A percentile compares a stretch with the other conserved stretches of the same genome.
Evolutionary conservation across 2,888 invertebrate species (phyloP).

Genomic region (Allolobophora icterica): DNA sequence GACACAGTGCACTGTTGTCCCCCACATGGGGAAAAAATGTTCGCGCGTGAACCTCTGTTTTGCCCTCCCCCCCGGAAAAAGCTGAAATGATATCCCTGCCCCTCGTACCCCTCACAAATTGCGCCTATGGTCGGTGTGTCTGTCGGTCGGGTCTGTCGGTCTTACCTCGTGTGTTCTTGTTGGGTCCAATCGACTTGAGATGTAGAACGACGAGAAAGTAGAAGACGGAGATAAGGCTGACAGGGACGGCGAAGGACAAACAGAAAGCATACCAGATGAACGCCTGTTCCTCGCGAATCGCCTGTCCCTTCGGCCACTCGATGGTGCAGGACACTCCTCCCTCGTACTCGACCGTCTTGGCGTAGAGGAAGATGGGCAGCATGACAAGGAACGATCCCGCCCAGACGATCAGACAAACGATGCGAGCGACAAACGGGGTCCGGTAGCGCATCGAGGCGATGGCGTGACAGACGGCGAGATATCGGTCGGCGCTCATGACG

Average conservation of each 20-base stretch:
- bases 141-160: not conserved
- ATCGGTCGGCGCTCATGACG: constrained; percentile 66
- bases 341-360: constrained; percentile 54
- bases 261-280: constrained; percentile 63
- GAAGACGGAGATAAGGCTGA: constrained; percentile 60
- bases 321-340: constrained; percentile 56
- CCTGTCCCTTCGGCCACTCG: constrained; percentile 57
- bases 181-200: constrained; percentile 60
- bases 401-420: constrained; percentile 64
- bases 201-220: constrained; percentile 61
- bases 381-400: constrained; percentile 64
- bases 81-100: too few relatives aligned
- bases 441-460: constrained; percentile 60
- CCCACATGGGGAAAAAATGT: too few relatives aligned
- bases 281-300: constrained; percentile 57
- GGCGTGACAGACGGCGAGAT: constrained; percentile 66
- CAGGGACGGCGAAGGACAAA: constrained; percentile 61
- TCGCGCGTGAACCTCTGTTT: too few relatives aligned
- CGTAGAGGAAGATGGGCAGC: constrained; percentile 65
- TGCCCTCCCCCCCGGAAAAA: too few relatives aligned
- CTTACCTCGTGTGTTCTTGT: constrained; percentile 42
- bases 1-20: too few relatives aligned
- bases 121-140: not conserved
- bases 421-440: constrained; percentile 59
- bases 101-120: too few relatives aligned